Evolutionary conservation across 2,888 invertebrate species (phyloP).

Genomic region (Melinopterus prodromus): DNA sequence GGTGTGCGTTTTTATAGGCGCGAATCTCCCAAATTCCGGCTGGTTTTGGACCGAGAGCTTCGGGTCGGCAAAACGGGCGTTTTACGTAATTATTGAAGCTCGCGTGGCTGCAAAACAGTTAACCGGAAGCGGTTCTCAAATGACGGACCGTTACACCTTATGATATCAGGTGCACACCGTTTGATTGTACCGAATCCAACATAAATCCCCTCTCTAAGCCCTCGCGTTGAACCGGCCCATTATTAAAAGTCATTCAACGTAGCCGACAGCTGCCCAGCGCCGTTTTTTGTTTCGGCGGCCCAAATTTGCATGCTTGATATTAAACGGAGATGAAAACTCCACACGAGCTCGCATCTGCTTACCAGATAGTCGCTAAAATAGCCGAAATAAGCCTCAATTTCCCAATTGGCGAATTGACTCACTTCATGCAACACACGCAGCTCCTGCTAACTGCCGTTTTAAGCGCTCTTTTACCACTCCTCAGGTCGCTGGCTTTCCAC

Average conservation of each 20-base stretch:
- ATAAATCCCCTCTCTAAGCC: not conserved
- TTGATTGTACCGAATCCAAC: not conserved
- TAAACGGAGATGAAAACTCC: not conserved
- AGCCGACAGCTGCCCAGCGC: not conserved
- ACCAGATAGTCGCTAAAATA: not conserved
- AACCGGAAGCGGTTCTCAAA: not conserved
- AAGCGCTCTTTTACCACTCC: not conserved
- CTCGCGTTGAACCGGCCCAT: not conserved
- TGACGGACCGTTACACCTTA: not conserved
- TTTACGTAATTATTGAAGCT: not conserved
- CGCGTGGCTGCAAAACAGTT: not conserved
- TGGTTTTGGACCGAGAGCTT: too few species aligned
- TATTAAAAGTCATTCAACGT: not conserved
- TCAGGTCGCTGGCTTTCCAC: not conserved
- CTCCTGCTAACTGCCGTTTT: not conserved
- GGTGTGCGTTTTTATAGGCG: not conserved
- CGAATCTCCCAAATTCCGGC: not conserved
- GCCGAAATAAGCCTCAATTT: not conserved
- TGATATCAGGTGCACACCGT: not conserved
- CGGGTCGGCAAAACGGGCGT: not conserved
- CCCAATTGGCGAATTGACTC: not conserved
- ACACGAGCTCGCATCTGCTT: not conserved
- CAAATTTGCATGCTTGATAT: not conserved
- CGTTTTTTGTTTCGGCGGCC: not conserved
- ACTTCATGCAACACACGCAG: not conserved